These are phyloP conservation scores for Montipora efflorescens DNA, from an alignment of 64 coral and sea anemone species.

Conservation along the genomic window DNA sequence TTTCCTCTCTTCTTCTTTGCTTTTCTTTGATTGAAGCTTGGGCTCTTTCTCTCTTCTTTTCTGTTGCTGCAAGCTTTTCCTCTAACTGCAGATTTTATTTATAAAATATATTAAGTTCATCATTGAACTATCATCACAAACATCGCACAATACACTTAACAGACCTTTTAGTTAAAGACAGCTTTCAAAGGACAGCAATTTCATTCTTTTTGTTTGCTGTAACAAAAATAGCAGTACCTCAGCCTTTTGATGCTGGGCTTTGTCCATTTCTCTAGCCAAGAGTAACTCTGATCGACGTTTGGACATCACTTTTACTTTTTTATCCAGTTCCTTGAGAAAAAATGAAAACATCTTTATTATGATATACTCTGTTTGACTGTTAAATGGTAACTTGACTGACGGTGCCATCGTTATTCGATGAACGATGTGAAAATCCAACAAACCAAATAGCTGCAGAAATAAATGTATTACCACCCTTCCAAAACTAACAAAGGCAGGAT, in stretches of 20 bases:
- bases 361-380: too few species aligned
- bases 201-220: neutral
- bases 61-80: slow-evolving; percentile 62
- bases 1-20: slow-evolving; percentile 82
- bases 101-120: neutral
- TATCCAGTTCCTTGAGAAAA: slow-evolving; percentile 46
- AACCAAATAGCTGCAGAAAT: too few species aligned
- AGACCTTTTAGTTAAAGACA: too few species aligned
- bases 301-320: slow-evolving; percentile 45
- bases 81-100: slow-evolving; percentile 55
- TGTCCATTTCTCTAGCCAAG: slow-evolving; percentile 68
- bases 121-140: neutral
- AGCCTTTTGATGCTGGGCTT: slow-evolving; percentile 26
- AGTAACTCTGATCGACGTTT: slow-evolving; percentile 62
- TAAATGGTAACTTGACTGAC: too few species aligned
- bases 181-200: neutral
- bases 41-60: slow-evolving; percentile 79
- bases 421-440: too few species aligned
- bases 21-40: slow-evolving; percentile 76
- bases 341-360: neutral
- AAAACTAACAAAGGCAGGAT: too few species aligned
- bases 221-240: slow-evolving; percentile 10
- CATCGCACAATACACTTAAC: too few species aligned
- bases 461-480: too few species aligned
- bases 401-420: too few species aligned